These are phyloP conservation scores for Lordiphosa mommai DNA, from an alignment of 1,140 invertebrate species.

Conservation along the genomic window DNA sequence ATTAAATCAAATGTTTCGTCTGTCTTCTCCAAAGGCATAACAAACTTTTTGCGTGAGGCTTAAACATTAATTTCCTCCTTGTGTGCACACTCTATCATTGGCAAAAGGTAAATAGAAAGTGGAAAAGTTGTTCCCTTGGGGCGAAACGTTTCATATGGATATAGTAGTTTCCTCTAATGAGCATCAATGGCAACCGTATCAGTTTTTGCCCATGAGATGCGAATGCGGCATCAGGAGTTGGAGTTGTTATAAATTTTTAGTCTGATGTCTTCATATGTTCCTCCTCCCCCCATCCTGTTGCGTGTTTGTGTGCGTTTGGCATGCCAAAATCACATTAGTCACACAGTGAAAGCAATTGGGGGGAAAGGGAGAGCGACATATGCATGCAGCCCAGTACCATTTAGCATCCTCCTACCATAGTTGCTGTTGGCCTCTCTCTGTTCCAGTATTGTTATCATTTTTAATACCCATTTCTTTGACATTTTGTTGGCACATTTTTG, in stretches of 20 bases:
- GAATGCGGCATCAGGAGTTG: neutral
- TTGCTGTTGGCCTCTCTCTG: too few relatives aligned
- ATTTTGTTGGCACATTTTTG: too few relatives aligned
- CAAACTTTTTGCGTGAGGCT: conserved; percentile 67
- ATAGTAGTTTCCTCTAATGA: conserved; percentile 62
- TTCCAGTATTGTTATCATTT: too few relatives aligned
- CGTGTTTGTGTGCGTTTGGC: conserved; percentile 62
- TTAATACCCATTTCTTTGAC: too few relatives aligned
- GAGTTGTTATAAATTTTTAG: conserved; percentile 33
- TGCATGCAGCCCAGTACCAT: neutral
- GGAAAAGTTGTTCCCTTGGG: conserved; percentile 44
- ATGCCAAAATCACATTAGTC: conserved; percentile 72
- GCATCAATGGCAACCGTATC: conserved; percentile 53
- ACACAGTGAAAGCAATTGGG: conserved; percentile 19
- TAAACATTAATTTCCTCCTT: conserved; percentile 70
- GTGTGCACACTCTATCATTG: conserved; percentile 43
- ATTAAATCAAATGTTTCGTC: conserved; percentile 79
- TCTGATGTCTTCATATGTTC: conserved; percentile 47
- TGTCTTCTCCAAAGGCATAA: conserved; percentile 22
- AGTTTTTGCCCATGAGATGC: conserved; percentile 23
- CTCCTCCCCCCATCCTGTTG: conserved; percentile 6
- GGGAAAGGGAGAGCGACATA: neutral
- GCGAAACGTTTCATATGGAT: conserved; percentile 40
- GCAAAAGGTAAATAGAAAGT: conserved; percentile 62
- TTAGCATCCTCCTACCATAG: conserved; percentile 14